Conservation (phyloP, 2,888 invertebrate species). For the Mesorhabditis belari region DNA sequence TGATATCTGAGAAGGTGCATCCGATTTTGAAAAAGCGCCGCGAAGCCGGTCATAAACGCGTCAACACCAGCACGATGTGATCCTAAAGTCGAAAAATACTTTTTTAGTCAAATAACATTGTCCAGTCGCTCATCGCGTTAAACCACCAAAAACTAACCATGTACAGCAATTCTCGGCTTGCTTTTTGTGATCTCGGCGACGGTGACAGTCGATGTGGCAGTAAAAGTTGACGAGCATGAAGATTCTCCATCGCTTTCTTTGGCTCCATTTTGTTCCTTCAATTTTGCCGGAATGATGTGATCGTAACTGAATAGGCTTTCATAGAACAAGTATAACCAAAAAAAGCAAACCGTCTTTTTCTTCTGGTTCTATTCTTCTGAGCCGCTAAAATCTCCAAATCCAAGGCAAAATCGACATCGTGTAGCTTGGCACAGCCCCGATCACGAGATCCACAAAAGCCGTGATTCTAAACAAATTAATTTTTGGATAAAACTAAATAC, state of each 20-base stretch:
- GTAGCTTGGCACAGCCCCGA: slow-evolving; percentile 17
- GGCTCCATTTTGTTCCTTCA: slow-evolving; percentile 8
- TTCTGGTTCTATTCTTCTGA: slow-evolving; percentile 14
- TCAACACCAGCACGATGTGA: slow-evolving; percentile 45
- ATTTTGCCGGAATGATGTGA: neutral
- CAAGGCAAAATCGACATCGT: slow-evolving; percentile 42
- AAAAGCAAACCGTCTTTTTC: too few species aligned
- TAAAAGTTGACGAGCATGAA: neutral
- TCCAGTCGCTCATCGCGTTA: too few species aligned
- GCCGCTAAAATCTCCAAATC: slow-evolving; percentile 31
- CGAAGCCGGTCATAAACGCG: slow-evolving; percentile 49
- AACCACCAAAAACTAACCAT: too few species aligned
- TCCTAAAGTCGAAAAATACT: too few species aligned
- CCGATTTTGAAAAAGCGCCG: slow-evolving; percentile 31
- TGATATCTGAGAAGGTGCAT: slow-evolving; percentile 5
- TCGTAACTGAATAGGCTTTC: neutral
- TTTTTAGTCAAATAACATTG: neutral
- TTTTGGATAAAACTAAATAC: too few species aligned
- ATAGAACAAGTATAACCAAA: neutral
- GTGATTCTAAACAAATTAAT: slow-evolving; percentile 22
- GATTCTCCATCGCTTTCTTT: slow-evolving; percentile 8
- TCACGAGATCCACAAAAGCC: slow-evolving; percentile 40
- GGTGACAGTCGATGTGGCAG: too few species aligned
- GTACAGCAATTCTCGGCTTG: neutral
- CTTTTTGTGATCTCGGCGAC: neutral